Percentiles rank a stretch among this genome's conserved stretches.
phyloP scores from a whole-genome alignment of 1,140 invertebrate genomes.

The Neotoxoptera formosana region DNA sequence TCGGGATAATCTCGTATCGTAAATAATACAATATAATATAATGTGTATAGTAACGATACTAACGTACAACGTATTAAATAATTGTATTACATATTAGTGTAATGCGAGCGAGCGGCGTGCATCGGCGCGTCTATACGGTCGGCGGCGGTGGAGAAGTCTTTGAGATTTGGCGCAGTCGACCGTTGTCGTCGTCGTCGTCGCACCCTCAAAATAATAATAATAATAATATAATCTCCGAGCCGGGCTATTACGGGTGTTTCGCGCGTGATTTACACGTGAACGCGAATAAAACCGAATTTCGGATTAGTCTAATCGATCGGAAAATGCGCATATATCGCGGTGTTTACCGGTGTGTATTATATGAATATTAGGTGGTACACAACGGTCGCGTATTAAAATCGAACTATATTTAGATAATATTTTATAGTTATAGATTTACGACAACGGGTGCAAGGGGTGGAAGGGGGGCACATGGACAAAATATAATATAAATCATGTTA shows the following conservation, averaged over 20 bases:
- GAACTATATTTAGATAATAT: too few relatives aligned
- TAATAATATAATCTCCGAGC: not conserved
- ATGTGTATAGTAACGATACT: too few relatives aligned
- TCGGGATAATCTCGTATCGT: not conserved
- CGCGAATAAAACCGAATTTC: constrained; percentile 4
- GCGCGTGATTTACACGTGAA: not conserved
- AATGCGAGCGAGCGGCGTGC: not conserved
- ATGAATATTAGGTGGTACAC: too few relatives aligned
- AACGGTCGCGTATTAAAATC: not conserved
- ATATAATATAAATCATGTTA: too few relatives aligned
- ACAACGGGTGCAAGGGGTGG: too few relatives aligned
- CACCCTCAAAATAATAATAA: not conserved
- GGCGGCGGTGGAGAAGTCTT: not conserved
- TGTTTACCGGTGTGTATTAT: not conserved
- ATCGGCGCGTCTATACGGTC: not conserved
- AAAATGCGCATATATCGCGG: not conserved
- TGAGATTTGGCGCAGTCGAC: not conserved
- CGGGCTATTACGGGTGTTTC: constrained; percentile 15
- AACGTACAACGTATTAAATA: not conserved
- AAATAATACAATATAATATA: not conserved
- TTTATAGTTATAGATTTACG: too few relatives aligned
- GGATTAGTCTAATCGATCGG: constrained; percentile 51
- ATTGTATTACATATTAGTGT: not conserved
- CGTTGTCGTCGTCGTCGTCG: too few relatives aligned
- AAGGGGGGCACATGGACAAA: too few relatives aligned